Percentiles rank a stretch among this genome's conserved stretches.
phyloP scores from a whole-genome alignment of 2,797 vertebrate species.

The Champsocephalus esox region DNA sequence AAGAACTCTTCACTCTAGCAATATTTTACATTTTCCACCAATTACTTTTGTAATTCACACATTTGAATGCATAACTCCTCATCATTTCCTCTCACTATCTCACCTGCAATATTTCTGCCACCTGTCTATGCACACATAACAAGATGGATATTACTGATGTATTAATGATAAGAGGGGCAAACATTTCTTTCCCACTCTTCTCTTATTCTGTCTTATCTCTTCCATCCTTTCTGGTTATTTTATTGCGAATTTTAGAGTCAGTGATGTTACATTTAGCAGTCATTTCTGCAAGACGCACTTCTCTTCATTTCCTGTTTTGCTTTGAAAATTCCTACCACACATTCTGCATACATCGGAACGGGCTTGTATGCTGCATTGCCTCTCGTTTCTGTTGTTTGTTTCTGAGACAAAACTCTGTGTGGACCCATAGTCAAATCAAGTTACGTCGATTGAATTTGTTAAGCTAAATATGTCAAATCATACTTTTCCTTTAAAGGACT shows the following conservation, averaged over 20 bases:
- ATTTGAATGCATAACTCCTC: slow-evolving; percentile 41
- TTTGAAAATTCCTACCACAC: neutral
- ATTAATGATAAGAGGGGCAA: slow-evolving; percentile 31
- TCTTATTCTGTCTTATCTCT: neutral
- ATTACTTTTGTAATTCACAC: slow-evolving; percentile 41
- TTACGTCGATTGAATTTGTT: neutral
- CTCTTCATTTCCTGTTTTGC: neutral
- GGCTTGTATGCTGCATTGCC: neutral
- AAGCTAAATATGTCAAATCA: neutral
- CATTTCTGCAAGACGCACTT: slow-evolving; percentile 8
- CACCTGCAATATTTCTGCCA: slow-evolving; percentile 29
- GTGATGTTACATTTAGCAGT: slow-evolving; percentile 19
- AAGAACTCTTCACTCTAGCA: slow-evolving; percentile 41
- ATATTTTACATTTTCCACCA: slow-evolving; percentile 50
- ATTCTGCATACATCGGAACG: neutral
- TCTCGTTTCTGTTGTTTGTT: slow-evolving; percentile 3
- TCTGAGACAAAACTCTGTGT: neutral
- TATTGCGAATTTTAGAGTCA: slow-evolving; percentile 5
- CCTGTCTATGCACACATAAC: slow-evolving; percentile 29
- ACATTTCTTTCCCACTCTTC: slow-evolving; percentile 14
- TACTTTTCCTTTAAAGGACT: neutral
- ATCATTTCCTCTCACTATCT: slow-evolving; percentile 33
- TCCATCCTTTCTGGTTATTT: slow-evolving; percentile 10
- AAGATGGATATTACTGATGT: slow-evolving; percentile 38
- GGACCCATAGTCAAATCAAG: neutral